Conservation (phyloP, 2,888 invertebrate species). For the Lepidochrysops patricia region DNA sequence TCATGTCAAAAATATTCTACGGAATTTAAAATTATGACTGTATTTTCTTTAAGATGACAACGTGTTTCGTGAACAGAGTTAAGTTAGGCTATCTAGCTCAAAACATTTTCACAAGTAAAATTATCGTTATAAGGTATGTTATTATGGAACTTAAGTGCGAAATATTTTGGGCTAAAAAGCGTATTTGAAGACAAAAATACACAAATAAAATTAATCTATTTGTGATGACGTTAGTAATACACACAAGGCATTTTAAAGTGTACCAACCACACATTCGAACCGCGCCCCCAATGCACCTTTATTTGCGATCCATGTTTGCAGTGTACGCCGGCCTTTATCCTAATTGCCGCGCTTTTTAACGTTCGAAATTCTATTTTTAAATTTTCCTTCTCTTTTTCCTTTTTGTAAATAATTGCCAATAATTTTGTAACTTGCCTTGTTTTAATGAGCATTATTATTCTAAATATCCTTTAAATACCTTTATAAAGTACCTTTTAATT, state of each 20-base stretch:
- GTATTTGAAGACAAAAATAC: too few relatives aligned
- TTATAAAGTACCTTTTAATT: neutral
- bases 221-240: neutral
- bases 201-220: too few relatives aligned
- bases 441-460: neutral
- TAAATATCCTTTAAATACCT: neutral
- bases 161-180: too few relatives aligned
- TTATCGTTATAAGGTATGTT: too few relatives aligned
- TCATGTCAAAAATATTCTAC: too few relatives aligned
- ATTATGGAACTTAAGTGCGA: too few relatives aligned
- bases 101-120: too few relatives aligned
- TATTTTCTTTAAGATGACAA: too few relatives aligned
- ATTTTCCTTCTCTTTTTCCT: neutral
- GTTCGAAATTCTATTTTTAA: slow-evolving; percentile 8
- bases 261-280: slow-evolving; percentile 19
- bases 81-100: too few relatives aligned
- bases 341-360: slow-evolving; percentile 28
- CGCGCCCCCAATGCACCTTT: slow-evolving; percentile 28
- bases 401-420: neutral
- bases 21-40: too few relatives aligned
- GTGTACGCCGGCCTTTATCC: slow-evolving; percentile 30
- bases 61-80: too few relatives aligned
- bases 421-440: neutral
- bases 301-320: slow-evolving; percentile 30
- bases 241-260: slow-evolving; percentile 14